Conservation (phyloP, 2,797 vertebrate species). For the Phyllotis vaccarum region DNA sequence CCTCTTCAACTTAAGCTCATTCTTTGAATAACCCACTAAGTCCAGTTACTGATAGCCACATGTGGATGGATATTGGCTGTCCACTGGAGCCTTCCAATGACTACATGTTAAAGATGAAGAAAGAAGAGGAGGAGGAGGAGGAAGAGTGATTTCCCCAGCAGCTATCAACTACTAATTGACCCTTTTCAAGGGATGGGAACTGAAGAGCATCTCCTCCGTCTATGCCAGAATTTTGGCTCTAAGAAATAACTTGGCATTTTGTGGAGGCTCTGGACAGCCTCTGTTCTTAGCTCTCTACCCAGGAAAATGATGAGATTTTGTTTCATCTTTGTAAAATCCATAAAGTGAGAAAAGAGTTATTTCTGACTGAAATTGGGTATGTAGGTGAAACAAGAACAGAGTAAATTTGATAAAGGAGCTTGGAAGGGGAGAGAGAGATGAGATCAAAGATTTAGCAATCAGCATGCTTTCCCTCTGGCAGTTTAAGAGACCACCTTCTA, state of each 20-base stretch:
- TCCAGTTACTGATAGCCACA: background rate
- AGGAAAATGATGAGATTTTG: background rate
- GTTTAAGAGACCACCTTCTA: constrained; percentile 58
- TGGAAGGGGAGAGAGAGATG: background rate
- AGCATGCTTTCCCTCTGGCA: constrained; percentile 8
- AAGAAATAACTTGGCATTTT: background rate
- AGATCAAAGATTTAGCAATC: background rate
- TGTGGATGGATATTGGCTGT: background rate
- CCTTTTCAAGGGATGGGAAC: background rate
- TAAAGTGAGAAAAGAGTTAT: background rate
- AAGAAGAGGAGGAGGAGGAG: too few relatives aligned
- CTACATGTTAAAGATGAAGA: background rate
- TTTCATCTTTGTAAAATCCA: background rate
- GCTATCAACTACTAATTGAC: background rate
- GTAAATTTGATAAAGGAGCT: background rate
- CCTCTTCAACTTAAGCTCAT: background rate
- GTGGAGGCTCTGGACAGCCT: background rate
- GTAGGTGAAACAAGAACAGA: background rate
- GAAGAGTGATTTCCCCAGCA: too few relatives aligned
- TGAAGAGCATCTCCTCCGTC: background rate
- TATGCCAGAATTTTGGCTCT: background rate
- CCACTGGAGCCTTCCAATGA: background rate
- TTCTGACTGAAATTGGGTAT: background rate
- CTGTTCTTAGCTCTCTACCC: background rate
- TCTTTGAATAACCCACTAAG: background rate